Conservation (phyloP, 2,888 invertebrate genomes). For the Molanna angustata region DNA sequence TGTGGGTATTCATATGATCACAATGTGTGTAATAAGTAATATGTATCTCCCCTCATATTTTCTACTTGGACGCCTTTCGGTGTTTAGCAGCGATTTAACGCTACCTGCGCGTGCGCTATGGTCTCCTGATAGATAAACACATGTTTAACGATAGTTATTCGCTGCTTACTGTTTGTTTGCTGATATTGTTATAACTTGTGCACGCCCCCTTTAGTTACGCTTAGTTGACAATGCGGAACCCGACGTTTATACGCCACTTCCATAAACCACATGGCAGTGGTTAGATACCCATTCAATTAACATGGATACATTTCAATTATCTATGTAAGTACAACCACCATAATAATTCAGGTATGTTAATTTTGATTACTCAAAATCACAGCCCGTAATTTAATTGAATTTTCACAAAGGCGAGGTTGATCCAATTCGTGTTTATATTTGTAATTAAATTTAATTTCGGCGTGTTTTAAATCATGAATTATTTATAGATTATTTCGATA, state of each 20-base stretch:
- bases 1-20: too few relatives aligned
- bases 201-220: conserved; percentile 21
- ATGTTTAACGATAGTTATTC: background rate
- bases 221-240: conserved; percentile 22
- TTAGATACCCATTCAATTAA: background rate
- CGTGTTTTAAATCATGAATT: too few relatives aligned
- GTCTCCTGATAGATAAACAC: conserved; percentile 2
- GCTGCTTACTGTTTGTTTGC: background rate
- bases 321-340: too few relatives aligned
- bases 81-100: conserved; percentile 21
- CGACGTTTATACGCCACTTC: background rate
- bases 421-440: too few relatives aligned
- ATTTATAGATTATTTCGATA: too few relatives aligned
- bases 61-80: conserved; percentile 15
- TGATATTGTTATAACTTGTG: background rate
- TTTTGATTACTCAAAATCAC: too few relatives aligned
- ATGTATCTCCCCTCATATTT: conserved; percentile 12
- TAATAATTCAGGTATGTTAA: too few relatives aligned
- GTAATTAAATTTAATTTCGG: too few relatives aligned
- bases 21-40: too few relatives aligned
- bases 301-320: too few relatives aligned
- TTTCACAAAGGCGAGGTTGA: too few relatives aligned
- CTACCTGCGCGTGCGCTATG: conserved; percentile 21
- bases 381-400: too few relatives aligned
- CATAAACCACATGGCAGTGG: conserved; percentile 7